Conservation (phyloP, 2,888 invertebrate species). For the Orchesellides sinensis region DNA sequence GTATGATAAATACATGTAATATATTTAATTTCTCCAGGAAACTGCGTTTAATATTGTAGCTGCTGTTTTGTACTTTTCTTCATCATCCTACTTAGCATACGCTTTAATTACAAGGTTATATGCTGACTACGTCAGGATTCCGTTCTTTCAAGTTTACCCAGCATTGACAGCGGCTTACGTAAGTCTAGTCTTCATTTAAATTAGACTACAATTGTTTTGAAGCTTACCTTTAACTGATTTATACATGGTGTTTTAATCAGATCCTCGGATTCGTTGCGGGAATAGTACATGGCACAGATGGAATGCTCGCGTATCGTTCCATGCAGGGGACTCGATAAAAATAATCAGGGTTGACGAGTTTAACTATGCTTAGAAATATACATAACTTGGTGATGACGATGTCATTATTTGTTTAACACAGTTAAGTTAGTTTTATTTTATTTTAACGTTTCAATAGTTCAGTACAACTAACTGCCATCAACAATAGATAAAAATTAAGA, state of each 20-base stretch:
- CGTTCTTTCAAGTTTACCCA: constrained; percentile 90
- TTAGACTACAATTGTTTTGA: constrained; percentile 17
- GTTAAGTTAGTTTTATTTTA: not conserved
- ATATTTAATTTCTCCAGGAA: constrained; percentile 81
- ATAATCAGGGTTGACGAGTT: not conserved
- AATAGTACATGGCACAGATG: constrained; percentile 87
- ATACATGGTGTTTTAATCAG: constrained; percentile 78
- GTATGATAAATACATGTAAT: not conserved
- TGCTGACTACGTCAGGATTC: constrained; percentile 85
- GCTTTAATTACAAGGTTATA: constrained; percentile 87
- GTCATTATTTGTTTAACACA: not conserved
- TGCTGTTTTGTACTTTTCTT: constrained; percentile 86
- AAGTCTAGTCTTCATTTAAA: constrained; percentile 78
- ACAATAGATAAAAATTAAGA: not conserved
- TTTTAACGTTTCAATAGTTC: not conserved
- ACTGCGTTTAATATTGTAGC: constrained; percentile 87
- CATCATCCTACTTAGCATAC: constrained; percentile 88
- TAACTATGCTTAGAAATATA: not conserved
- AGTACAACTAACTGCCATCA: not conserved
- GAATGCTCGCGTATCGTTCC: constrained; percentile 84
- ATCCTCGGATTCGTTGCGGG: constrained; percentile 87
- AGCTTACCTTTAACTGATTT: constrained; percentile 6
- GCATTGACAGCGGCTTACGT: constrained; percentile 93
- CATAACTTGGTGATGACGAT: not conserved
- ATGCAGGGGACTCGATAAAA: constrained; percentile 76